Percentiles rank a stretch among this genome's conserved stretches.
Conservation (phyloP, 2,113 vertebrate genomes). For the Guaruba guarouba region DNA sequence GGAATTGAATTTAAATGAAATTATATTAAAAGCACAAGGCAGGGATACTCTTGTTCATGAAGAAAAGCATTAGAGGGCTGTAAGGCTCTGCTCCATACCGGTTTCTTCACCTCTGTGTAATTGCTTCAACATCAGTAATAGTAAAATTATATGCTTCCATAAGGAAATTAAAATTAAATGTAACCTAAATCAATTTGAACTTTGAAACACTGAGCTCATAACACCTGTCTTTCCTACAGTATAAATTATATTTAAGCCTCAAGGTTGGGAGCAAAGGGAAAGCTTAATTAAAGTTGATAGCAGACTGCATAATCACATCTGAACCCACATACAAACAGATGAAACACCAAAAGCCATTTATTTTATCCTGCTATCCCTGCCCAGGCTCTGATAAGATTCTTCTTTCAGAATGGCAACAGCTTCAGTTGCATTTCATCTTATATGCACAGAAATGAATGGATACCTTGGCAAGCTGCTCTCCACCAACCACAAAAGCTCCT, state of each 20-base stretch:
- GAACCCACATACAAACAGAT: conserved; percentile 31
- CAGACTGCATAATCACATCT: conserved; percentile 23
- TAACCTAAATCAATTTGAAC: conserved; percentile 26
- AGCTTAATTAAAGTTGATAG: conserved; percentile 46
- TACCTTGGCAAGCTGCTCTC: conserved; percentile 25
- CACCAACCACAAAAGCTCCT: neutral
- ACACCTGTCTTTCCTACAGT: neutral
- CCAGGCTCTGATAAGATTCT: conserved; percentile 22
- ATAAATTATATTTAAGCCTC: conserved; percentile 12
- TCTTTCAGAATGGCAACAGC: neutral
- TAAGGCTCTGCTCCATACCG: neutral
- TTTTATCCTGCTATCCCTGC: neutral
- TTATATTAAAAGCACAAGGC: neutral
- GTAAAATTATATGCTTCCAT: conserved; percentile 33
- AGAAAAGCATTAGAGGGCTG: neutral
- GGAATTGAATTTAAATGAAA: neutral
- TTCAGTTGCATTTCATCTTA: neutral
- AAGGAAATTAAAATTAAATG: conserved; percentile 2
- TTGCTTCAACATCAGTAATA: conserved; percentile 3
- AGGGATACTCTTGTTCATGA: neutral
- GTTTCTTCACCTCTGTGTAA: neutral
- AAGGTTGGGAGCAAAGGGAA: conserved; percentile 35
- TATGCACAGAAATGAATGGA: neutral
- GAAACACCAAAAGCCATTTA: neutral
- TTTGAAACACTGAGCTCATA: neutral